phyloP scores from a whole-genome alignment of 2,113 vertebrate genomes.

The Oophaga pumilio region DNA sequence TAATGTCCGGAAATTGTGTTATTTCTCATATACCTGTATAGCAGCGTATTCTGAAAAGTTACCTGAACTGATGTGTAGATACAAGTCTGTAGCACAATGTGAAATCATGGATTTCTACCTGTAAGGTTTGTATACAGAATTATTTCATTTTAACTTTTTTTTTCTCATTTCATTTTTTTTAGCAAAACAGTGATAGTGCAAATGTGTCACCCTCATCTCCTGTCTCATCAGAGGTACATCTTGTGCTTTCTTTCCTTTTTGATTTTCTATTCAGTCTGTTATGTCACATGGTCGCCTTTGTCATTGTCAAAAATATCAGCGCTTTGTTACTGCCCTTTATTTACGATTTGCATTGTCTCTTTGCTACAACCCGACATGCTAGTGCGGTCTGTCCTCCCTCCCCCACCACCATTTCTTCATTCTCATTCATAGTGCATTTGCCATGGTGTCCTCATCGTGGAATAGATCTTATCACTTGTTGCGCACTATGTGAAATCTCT shows the following conservation, averaged over 20 bases:
- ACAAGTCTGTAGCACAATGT: neutral
- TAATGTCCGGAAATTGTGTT: no score
- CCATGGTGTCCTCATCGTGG: neutral
- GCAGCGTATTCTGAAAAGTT: no score
- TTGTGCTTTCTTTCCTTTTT: slow-evolving; percentile 58
- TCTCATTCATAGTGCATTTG: neutral
- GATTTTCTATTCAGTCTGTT: neutral
- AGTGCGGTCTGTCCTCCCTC: neutral
- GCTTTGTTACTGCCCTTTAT: neutral
- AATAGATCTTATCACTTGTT: no score
- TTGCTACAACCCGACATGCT: neutral
- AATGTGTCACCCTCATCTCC: slow-evolving; percentile 82
- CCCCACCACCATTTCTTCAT: neutral
- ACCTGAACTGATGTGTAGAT: neutral
- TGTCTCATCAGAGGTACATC: slow-evolving; percentile 79
- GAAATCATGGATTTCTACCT: neutral
- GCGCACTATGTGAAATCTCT: no score
- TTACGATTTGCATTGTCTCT: neutral
- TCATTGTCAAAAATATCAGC: neutral
- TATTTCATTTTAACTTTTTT: slow-evolving; percentile 45
- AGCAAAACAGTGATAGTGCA: slow-evolving; percentile 82
- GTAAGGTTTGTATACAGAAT: neutral
- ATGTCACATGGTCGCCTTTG: neutral
- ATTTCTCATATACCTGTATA: no score
- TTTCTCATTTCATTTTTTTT: slow-evolving; percentile 75